Conservation (phyloP, 2,888 invertebrate genomes). For the Ornithoptera priamus region DNA sequence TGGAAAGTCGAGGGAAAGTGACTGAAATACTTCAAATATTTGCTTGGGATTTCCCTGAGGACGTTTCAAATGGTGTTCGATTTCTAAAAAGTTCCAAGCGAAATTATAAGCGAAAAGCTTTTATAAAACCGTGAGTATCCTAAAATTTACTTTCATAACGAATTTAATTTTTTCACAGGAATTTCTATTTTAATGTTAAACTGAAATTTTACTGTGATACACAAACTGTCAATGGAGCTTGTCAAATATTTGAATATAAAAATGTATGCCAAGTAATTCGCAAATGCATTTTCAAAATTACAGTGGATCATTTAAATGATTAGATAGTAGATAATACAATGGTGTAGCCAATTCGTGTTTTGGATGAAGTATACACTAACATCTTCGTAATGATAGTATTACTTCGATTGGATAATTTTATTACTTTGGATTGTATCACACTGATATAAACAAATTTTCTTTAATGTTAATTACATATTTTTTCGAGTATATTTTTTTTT, state of each 20-base stretch:
- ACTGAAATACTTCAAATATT: constrained; percentile 20
- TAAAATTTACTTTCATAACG: constrained; percentile 42
- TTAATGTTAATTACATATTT: no score
- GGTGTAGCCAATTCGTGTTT: background rate
- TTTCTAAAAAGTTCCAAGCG: constrained; percentile 31
- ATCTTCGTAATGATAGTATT: no score
- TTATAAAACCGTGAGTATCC: constrained; percentile 44
- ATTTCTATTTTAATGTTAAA: no score
- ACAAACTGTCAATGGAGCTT: no score
- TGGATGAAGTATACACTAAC: background rate
- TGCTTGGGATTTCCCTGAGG: constrained; percentile 20
- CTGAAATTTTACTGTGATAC: no score
- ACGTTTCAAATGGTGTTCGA: constrained; percentile 23
- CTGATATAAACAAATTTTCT: no score
- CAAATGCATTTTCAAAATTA: background rate
- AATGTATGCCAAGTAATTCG: background rate
- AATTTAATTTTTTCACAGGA: constrained; percentile 1
- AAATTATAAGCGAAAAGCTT: constrained; percentile 25
- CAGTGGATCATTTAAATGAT: background rate
- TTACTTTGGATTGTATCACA: no score
- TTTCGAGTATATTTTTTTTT: no score
- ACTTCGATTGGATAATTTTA: no score
- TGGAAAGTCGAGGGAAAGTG: background rate
- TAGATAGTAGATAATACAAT: background rate
- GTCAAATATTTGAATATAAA: background rate